Base-by-base conservation (phyloP, 2,888 invertebrate species). In the Tetanocera ferruginea region DNA sequence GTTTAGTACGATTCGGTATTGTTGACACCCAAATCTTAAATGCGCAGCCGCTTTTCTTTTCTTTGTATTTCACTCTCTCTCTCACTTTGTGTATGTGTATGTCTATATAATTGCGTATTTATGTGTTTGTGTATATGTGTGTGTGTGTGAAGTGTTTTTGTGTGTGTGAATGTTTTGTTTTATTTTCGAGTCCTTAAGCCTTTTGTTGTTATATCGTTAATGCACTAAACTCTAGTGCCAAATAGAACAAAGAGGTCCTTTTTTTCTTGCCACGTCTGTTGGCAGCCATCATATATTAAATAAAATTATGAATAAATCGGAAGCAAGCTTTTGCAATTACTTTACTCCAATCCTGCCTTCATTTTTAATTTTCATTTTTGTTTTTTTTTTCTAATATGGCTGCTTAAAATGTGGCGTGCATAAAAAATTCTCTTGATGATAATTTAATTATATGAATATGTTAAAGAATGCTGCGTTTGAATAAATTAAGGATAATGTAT, bases 21-120 rank as follows among this genome's bases (percentile, higher is more conserved):
- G 81, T 81, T 75, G 76, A 84, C 85, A 84, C 86, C 87, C 85
- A 81, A 82, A 82, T 84, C 85, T 72, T 77, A 82, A 82, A 77
- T 83, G 83, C 83, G 83, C 83, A 83, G 80, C 80, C 83, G 69
- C 76, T 66, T 70, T 57, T 72, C 66, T 67, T 31, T 76, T n/a
- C 31, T 23, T 74, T 55, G 23, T n/a, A 55, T 55, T 67, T 76
- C 74, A 64, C 75, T 78, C 69, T 37, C 75, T 66, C 76, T 14
- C 60, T 57, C 76, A n/a, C 69, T 80, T 31, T 60, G 49, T 28
- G 19, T 3, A 5, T 55, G 34, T 37, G n/a, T 19, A 4, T 23
- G 17, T 57, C 31, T 57, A 23, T 31, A 2, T 28, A 62, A 9
- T 49, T 11, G 6, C 11, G 67, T 67, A 49, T 66, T 23, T 66